Evolutionary conservation across 1,140 invertebrate genomes (phyloP), one percentile per base, ranked within the genome.

Genomic region (Physella acuta): DNA sequence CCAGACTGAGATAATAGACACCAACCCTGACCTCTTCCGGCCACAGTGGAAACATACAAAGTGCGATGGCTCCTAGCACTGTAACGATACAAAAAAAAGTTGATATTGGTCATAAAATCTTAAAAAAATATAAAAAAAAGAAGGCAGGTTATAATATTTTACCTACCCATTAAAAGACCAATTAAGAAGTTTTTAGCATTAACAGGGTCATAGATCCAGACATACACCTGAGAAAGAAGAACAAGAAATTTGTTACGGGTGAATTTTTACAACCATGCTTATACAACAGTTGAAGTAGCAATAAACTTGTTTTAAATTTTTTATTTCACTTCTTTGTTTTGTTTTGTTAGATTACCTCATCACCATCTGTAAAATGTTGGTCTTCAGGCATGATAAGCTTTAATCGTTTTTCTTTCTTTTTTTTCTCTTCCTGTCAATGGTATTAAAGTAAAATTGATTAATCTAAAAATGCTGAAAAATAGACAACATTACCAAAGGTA

Each of bases 121-220:
- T 37, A 58, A 36, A 55, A n/a, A 51, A 44, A 44, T 51, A 14
- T 26, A 71, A 44, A 44, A 44, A 44, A n/a, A n/a, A n/a, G n/a
- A n/a, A n/a, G n/a, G n/a, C n/a, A n/a, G n/a, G n/a, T n/a, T n/a
- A n/a, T n/a, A n/a, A n/a, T n/a, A n/a, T n/a, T 34, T 3, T 28
- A 76, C 82, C 77, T 77, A 87, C 87, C 84, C 70, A 99, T 88
- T 0, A 96, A 86, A 31, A 92, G 89, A 59, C 97, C 97, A 79
- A 96, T 93, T 73, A 98, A 87, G 91, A 96, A 99, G 81, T 98
- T 98, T 86, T 95, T 94, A 70, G 95, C 89, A 14, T 96, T 95
- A 77, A 97, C 95, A 3, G 97, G 97, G 85, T 99, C 97, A 86
- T 98, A 99, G 68, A 99, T 92, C 98, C 98, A 99, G 20, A 99